Evolutionary conservation across 2,888 invertebrate genomes (phyloP).

Genomic region (Brachyopa scutellaris): DNA sequence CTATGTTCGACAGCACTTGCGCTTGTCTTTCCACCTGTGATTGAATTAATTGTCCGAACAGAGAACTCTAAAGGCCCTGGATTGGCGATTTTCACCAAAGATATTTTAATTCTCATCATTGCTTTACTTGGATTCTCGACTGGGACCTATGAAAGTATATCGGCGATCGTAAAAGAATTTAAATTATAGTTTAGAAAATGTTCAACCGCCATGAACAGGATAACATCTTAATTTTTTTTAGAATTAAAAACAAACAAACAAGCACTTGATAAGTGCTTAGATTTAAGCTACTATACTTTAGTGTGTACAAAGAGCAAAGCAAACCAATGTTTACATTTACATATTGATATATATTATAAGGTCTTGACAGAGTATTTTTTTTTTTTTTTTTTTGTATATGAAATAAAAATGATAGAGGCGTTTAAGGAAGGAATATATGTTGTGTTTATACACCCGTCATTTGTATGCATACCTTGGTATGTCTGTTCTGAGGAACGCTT

Average conservation of each 20-base stretch:
- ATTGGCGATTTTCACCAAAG: slow-evolving; percentile 83
- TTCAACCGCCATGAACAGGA: neutral
- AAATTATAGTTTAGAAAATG: slow-evolving; percentile 21
- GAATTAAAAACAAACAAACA: slow-evolving; percentile 30
- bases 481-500: no score
- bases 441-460: no score
- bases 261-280: slow-evolving; percentile 41
- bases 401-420: neutral
- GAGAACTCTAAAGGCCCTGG: slow-evolving; percentile 84
- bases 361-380: neutral
- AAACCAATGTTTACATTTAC: slow-evolving; percentile 39
- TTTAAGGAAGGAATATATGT: no score
- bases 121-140: slow-evolving; percentile 88
- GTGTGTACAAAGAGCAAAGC: neutral
- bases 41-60: slow-evolving; percentile 89
- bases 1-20: slow-evolving; percentile 94
- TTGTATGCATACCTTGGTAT: no score
- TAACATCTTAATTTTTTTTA: slow-evolving; percentile 33
- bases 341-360: slow-evolving; percentile 30
- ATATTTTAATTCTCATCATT: slow-evolving; percentile 85
- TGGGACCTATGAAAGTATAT: slow-evolving; percentile 89
- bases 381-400: no score
- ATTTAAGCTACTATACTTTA: slow-evolving; percentile 10
- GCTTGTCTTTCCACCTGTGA: slow-evolving; percentile 92
- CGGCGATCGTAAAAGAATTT: slow-evolving; percentile 81